Evolutionary conservation across 2,113 vertebrate species (phyloP), one percentile per base, ranked within the genome.

Genomic region (Suncus etruscus): DNA sequence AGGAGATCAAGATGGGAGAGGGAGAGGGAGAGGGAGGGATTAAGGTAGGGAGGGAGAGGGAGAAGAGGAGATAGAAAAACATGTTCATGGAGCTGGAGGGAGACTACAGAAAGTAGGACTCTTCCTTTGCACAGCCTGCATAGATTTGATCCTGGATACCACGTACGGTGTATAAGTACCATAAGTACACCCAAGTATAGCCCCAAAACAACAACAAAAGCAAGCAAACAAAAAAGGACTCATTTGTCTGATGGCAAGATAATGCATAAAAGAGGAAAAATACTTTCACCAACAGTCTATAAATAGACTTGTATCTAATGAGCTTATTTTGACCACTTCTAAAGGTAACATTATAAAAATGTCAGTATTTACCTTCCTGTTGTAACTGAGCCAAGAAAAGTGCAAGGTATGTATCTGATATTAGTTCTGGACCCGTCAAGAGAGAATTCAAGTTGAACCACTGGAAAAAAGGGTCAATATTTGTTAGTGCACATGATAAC

Each of bases 401-500:
- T 95, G 99, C 99, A 98, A 99, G 98, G 96, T 99, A 99, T 87
- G 99, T 99, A 97, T 99, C 99, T 94, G 99, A 99, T 98, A 99
- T 99, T 97, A 99, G 97, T 97, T 99, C 99, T 97, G 99, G 99
- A 98, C 99, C 99, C 96, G 99, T 99, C 98, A 99, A 97, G 93
- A 99, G 97, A 90, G 99, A 99, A 97, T 99, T 99, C 98, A 99
- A 97, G 97, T 99, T 99, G 98, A 99, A 99, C 99, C 99, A 99
- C 99, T 99, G 97, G 83, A 96, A 96, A 92, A 91, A 93, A 96
- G 92, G 91, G 94, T 90, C 74, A 87, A 94, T 91, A 97, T 32
- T 95, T 93, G 93, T 97, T 95, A 97, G 91, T 86, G 93, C 83
- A 61, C 77, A 93, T 94, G 92, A 65, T 81, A 95, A 83, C 0